phyloP scores from a whole-genome alignment of 2,888 invertebrate species.

The Acrobasis repandana region DNA sequence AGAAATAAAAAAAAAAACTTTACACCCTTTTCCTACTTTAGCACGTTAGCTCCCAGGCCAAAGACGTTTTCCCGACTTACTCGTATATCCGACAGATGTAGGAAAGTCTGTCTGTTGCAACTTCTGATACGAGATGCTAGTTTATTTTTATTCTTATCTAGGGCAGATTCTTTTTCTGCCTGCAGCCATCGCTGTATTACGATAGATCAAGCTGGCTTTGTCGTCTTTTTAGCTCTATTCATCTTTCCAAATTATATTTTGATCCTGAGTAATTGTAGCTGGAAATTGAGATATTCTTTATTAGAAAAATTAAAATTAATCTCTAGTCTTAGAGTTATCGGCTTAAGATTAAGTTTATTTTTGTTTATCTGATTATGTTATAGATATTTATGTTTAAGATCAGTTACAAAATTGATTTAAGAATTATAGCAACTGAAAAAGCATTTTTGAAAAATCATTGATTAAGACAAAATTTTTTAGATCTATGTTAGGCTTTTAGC shows the following conservation, averaged over 20 bases:
- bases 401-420: no score
- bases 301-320: neutral
- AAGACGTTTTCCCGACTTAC: constrained; percentile 7
- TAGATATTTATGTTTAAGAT: no score
- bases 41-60: neutral
- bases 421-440: no score
- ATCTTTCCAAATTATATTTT: neutral
- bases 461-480: no score
- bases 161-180: constrained; percentile 29
- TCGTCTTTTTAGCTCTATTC: neutral
- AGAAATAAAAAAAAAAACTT: no score
- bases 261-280: neutral
- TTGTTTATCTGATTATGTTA: no score
- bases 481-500: no score
- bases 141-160: constrained; percentile 33
- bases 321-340: no score
- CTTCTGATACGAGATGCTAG: constrained; percentile 23
- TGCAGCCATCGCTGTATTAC: constrained; percentile 29
- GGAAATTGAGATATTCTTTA: neutral
- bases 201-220: constrained; percentile 24
- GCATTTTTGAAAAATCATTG: no score
- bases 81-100: constrained; percentile 13
- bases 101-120: constrained; percentile 22
- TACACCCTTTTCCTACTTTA: neutral
- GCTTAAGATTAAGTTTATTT: no score